Evolutionary conservation across 2,113 vertebrate species (phyloP), one percentile per base, ranked within the genome.

Genomic region (Poicephalus gulielmi): DNA sequence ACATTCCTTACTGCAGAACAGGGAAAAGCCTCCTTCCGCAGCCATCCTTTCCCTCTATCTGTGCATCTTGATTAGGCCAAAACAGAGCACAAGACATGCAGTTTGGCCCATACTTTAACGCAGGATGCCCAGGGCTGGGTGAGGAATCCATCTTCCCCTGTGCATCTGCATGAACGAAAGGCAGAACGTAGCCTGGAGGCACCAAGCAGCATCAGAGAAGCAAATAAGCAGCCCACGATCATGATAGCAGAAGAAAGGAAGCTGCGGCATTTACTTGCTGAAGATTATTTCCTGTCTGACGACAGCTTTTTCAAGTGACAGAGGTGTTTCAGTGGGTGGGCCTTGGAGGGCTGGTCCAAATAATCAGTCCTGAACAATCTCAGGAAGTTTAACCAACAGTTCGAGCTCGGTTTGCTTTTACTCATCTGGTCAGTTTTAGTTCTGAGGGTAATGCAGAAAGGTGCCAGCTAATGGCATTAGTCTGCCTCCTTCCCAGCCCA

Each of bases 301-400:
- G 68, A 94, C 73, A 70, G 87, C 83, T 44, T 96, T 92, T 57
- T 82, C 92, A 39, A 68, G 70, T 13, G 86, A 60, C 86, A 92
- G 95, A 87, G 90, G 88, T 91, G 93, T 76, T 97, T 49, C 3
- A 71, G 44, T 6, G 88, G 47, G 80, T 93, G 92, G 78, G 74
- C 88, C 91, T 91, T 25, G 78, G 87, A 91, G 67, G 94, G 35
- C 84, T 64, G 69, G 19, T 94, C 88, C 95, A 91, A 95, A 57
- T 94, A 96, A 94, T 94, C 94, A 94, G 81, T 46, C 86, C 37
- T 33, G 94, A 89, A 97, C 88, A 92, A 94, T 97, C 60, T 84
- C 92, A 96, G 94, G 95, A 96, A 96, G 74, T 66, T 94, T 37
- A 31, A 75, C 70, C 39, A 62, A 13, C 43, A 6, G 9, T 52